Base-by-base conservation (phyloP, 2,797 vertebrate genomes). In the Amazona ochrocephala region DNA sequence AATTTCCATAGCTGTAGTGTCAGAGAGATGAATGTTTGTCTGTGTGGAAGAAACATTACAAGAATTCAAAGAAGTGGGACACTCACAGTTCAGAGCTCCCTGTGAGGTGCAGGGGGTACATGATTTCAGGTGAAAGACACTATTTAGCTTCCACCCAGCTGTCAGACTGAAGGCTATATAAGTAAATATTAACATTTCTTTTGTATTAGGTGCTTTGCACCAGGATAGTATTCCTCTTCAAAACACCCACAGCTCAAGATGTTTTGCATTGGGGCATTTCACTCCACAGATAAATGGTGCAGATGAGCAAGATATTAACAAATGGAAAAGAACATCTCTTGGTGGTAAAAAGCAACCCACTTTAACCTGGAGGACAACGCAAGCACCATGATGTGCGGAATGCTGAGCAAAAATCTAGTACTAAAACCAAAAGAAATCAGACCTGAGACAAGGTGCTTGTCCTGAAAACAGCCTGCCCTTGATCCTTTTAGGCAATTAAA, bases 351-450 rank as follows among this genome's bases (percentile, higher is more conserved):
- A 47, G 3, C 17, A 83, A 68, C 24, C 10, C 37, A 5, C 10
- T 15, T 26, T 26, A 53, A 48, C n/a, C 18, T 44, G 0, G 1
- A 64, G 44, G 34, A 34, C n/a, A 48, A 6, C 12, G 4, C 7
- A 8, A n/a, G 16, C 6, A 41, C 4, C 10, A 0, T 0, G 15
- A 32, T 9, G 2, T 29, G 41, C 71, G 12, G 73, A 66, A 29
- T 2, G 4, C 16, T 39, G 50, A 75, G 37, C 30, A 47, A 32
- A 75, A 62, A 11, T 14, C 15, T 15, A 45, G 48, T 4, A 2
- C 24, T 54, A 3, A 60, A 64, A 20, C 5, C 7, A 20, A 47
- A 73, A n/a, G 26, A 18, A 26, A 23, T 41, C 30, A n/a, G 26
- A 23, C 12, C 45, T 66, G 50, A 74, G 68, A 53, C 23, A 21